Evolutionary conservation across 2,797 vertebrate species (phyloP), one percentile per base, ranked within the genome.

Genomic region (Fringilla coelebs): DNA sequence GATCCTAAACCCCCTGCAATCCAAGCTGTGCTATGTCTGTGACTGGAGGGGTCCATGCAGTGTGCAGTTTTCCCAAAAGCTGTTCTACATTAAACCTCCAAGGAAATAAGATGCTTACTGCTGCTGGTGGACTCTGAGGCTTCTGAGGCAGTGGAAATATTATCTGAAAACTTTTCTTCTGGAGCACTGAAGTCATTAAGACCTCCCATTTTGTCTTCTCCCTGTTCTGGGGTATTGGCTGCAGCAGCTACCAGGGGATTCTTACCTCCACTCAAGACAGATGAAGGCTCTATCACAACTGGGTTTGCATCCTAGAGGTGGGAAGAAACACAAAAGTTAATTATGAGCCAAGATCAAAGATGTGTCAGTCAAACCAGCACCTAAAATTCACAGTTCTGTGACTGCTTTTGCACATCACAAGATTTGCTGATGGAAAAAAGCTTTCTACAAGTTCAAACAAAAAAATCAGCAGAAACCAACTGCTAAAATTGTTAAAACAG

Each of bases 131-230:
- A 98, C 96, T 99, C 99, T 25, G 99, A 99, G 57, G 99, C 99
- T 98, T 99, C 99, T 17, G 99, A 99, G 74, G 99, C 98, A 90
- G 98, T 98, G 97, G 99, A 99, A 98, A 99, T 97, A 79, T 98
- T 98, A 97, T 99, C 99, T 46, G 98, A 98, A 84, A 98, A 98
- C 97, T 98, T 99, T 93, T 99, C 99, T 97, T 99, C 99, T 17
- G 98, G 96, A 89, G 98, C 98, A 97, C 98, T 98, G 97, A 97
- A 94, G 31, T 96, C 97, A 97, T 97, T 98, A 83, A 98, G 92
- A 97, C 97, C 97, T 91, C 97, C 98, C 79, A 96, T 96, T 98
- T 96, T 98, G 83, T 98, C 98, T 95, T 98, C 97, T 76, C 89
- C 91, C 45, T 98, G 98, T 81, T 99, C 98, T 74, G 98, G 28